A percentile compares a stretch with the other conserved stretches of the same genome.
phyloP scores from a whole-genome alignment of 2,888 invertebrate genomes.

The Synergus umbraculus region DNA sequence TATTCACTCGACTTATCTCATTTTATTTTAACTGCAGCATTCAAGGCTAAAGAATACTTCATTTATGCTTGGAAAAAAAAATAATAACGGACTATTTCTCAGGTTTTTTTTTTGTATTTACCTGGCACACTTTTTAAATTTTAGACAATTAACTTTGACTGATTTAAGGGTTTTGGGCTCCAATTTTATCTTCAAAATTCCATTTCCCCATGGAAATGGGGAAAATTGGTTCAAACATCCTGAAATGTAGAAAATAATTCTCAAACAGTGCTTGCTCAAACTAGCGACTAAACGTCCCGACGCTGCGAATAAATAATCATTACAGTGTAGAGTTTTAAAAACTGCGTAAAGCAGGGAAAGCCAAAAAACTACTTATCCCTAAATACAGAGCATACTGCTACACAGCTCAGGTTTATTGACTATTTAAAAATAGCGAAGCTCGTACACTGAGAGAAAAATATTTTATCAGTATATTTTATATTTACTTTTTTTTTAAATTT shows the following conservation, averaged over 20 bases:
- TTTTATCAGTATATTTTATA: background rate
- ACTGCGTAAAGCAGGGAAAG: background rate
- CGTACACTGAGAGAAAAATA: background rate
- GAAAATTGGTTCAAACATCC: too few relatives aligned
- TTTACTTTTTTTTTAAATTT: background rate
- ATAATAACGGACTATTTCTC: background rate
- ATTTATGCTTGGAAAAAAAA: background rate
- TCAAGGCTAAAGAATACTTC: background rate
- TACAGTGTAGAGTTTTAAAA: background rate
- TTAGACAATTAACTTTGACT: background rate
- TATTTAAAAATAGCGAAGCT: background rate
- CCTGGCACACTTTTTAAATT: background rate
- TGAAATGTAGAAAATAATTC: background rate
- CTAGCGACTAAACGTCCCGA: background rate
- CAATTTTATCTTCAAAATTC: too few relatives aligned
- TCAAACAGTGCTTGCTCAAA: background rate
- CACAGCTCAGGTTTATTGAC: background rate
- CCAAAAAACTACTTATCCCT: background rate
- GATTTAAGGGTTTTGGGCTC: background rate
- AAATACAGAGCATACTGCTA: background rate
- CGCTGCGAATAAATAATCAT: background rate
- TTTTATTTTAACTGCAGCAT: background rate
- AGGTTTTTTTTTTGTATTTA: background rate
- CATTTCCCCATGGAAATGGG: too few relatives aligned
- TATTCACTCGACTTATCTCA: constrained; percentile 3